phyloP scores from a whole-genome alignment of 2,888 invertebrate species.

The Drosophila nr. perissopoda region DNA sequence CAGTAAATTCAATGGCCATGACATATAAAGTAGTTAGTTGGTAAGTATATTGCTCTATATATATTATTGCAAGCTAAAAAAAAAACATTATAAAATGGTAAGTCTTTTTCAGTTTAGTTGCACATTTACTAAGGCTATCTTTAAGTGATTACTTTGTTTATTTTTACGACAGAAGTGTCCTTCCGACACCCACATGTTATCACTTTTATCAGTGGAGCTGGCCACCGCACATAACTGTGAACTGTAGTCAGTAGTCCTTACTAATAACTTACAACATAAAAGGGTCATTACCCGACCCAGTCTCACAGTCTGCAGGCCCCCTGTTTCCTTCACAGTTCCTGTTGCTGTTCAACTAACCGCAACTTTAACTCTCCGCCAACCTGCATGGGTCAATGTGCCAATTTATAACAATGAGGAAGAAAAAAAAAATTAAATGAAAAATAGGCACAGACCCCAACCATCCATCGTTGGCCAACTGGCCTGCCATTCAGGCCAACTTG shows the following conservation, averaged over 20 bases:
- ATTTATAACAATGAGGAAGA: conserved; percentile 69
- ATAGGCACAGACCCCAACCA: conserved; percentile 28
- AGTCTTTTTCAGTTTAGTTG: neutral
- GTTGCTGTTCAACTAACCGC: conserved; percentile 40
- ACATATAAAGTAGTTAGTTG: neutral
- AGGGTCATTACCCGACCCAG: conserved; percentile 49
- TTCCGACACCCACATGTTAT: conserved; percentile 13
- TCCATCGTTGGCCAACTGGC: conserved; percentile 13
- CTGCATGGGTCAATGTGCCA: conserved; percentile 75
- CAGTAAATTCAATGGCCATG: neutral
- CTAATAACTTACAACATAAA: conserved; percentile 48
- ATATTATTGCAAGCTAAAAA: neutral
- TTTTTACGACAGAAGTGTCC: neutral
- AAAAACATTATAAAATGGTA: neutral
- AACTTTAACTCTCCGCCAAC: conserved; percentile 45
- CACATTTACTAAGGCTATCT: neutral
- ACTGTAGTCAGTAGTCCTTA: conserved; percentile 36
- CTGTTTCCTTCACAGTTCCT: conserved; percentile 19
- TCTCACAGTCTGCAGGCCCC: neutral
- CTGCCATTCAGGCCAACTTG: conserved; percentile 46
- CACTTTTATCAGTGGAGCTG: conserved; percentile 38
- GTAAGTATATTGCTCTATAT: neutral
- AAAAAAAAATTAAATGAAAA: conserved; percentile 32
- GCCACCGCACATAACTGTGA: conserved; percentile 13
- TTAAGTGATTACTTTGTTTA: neutral